Evolutionary conservation across 2,113 vertebrate species (phyloP).

Genomic region (Sphaerodactylus townsendi): DNA sequence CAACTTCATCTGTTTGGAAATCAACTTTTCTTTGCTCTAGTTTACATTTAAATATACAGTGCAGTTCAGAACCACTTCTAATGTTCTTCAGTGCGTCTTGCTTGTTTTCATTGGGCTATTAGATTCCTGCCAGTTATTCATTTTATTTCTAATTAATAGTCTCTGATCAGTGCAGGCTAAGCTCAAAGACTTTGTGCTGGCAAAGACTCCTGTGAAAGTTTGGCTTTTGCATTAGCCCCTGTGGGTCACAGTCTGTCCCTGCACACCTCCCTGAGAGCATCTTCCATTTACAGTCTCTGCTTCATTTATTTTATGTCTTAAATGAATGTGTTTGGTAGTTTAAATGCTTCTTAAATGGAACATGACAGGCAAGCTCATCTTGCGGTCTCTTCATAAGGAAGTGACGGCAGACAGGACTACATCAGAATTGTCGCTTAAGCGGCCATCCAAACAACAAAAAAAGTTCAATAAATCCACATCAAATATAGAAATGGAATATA

Average conservation of each 20-base stretch:
- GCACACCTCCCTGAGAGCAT: background rate
- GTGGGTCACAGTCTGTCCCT: background rate
- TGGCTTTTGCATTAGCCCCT: background rate
- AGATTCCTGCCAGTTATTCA: background rate
- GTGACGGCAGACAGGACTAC: constrained; percentile 34
- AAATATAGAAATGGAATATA: constrained; percentile 49
- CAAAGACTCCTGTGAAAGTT: background rate
- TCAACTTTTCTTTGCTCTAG: background rate
- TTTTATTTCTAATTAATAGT: constrained; percentile 15
- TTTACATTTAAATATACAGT: background rate
- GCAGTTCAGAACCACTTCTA: background rate
- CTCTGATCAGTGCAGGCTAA: background rate
- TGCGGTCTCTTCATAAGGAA: constrained; percentile 1
- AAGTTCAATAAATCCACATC: constrained; percentile 44
- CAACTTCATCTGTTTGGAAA: background rate
- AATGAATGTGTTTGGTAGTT: constrained; percentile 10
- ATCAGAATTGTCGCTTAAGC: constrained; percentile 19
- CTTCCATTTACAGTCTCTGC: constrained; percentile 2
- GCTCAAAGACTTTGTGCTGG: background rate
- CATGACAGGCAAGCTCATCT: background rate
- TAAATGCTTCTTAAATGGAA: constrained; percentile 15
- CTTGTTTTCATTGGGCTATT: background rate
- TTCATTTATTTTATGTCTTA: constrained; percentile 34
- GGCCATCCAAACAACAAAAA: background rate
- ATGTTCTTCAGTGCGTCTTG: background rate